Percentiles rank a stretch among this genome's conserved stretches.
phyloP scores from a whole-genome alignment of 2,113 vertebrate species.

The Panurus biarmicus region DNA sequence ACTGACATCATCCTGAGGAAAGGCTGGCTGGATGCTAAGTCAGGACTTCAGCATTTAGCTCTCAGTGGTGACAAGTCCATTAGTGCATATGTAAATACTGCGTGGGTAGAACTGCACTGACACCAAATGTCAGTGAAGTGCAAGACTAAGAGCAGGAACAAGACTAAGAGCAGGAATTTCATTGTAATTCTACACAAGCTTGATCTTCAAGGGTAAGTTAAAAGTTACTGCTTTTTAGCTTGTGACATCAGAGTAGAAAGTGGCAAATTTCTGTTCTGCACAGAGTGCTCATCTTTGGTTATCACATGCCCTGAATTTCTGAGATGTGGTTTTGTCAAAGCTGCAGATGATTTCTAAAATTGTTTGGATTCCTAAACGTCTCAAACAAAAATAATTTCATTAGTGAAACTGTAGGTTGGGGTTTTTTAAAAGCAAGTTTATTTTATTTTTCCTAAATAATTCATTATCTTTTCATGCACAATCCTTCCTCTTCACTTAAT shows the following conservation, averaged over 20 bases:
- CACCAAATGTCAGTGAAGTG: neutral
- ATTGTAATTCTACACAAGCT: neutral
- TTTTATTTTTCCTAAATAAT: neutral
- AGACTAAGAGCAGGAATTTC: neutral
- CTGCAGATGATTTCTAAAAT: neutral
- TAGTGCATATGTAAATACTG: neutral
- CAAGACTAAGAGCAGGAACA: neutral
- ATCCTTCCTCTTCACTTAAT: neutral
- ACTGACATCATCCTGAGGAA: neutral
- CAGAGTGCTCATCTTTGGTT: neutral
- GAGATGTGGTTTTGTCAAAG: neutral
- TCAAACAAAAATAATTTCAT: neutral
- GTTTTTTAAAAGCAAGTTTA: neutral
- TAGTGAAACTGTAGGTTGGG: neutral
- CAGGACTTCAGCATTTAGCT: neutral
- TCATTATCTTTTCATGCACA: neutral
- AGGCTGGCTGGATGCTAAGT: neutral
- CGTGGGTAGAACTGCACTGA: neutral
- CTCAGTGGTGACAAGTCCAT: neutral
- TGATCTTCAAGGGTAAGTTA: neutral
- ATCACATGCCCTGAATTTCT: neutral
- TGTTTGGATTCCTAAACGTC: neutral
- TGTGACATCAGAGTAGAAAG: neutral
- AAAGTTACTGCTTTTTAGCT: neutral
- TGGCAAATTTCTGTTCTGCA: neutral